Base-by-base conservation (phyloP, 2,888 invertebrate species). In the Nemotelus pantherinus region DNA sequence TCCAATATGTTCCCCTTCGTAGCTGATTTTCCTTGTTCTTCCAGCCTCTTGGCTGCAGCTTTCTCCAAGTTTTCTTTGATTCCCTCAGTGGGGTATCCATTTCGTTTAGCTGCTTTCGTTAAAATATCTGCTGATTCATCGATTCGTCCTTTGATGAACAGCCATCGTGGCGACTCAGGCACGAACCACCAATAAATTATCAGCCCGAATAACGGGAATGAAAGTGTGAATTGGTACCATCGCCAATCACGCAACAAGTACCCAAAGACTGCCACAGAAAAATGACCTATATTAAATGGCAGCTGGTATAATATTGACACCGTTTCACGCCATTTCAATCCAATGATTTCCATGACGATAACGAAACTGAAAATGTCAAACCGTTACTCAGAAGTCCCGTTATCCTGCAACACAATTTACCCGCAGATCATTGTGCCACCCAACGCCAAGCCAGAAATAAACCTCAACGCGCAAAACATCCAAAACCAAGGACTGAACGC, bases 401-500 rank as follows among this genome's bases (percentile, higher is more conserved):
- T 39, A 45, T n/a, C 5, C 25, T 25, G 25, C 25, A 44, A 7
- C 6, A 39, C 7, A 48, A n/a, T 6, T 55, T 74, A 74, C 82
- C 81, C 82, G 57, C 93, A 93, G 74, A 94, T 91, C 92, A 94
- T 94, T 0, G 93, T 93, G 45, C 94, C 94, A 71, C 93, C 94
- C 7, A 93, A 93, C 2, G 93, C 93, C 25, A 93, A 88, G 0
- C 93, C 93, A 50, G 91, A 89, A 43, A 93, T 82, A 83, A 94
- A 92, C 67, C 93, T 89, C 68, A 93, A 88, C 0, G 91, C 81
- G 2, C 93, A 89, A 82, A 94, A 92, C 5, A 87, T 67, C 81
- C 84, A 82, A 76, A 90, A 91, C 88, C 92, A 92, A 5, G 93
- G 91, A 1, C 92, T 90, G 81, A 93, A 89, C 0, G 93, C 92